Percentiles rank a stretch among this genome's conserved stretches.
phyloP scores from a whole-genome alignment of 2,113 vertebrate species.

The Ciconia stormi region DNA sequence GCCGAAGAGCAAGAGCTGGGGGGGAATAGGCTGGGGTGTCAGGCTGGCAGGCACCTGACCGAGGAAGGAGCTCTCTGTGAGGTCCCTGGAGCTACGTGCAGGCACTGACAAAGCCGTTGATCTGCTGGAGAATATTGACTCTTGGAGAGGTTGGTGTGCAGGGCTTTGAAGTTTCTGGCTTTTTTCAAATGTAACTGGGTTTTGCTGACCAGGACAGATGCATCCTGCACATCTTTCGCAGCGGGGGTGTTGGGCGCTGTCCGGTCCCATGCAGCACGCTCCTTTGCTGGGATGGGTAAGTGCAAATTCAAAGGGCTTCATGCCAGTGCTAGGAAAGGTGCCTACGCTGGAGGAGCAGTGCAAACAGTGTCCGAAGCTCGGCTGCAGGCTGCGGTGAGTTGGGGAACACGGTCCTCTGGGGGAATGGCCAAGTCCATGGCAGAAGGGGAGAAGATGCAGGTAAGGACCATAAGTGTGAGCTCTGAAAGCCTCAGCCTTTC shows the following conservation, averaged over 20 bases:
- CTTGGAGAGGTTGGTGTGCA: neutral
- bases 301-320: neutral
- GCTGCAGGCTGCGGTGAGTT: neutral
- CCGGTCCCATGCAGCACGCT: rapidly evolving
- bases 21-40: too few species aligned
- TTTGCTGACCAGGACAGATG: neutral
- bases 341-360: rapidly evolving
- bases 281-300: neutral
- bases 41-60: neutral
- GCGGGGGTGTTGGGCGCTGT: rapidly evolving
- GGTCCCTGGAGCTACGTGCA: neutral
- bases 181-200: neutral
- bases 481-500: neutral
- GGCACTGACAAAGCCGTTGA: neutral
- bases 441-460: neutral
- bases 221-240: neutral
- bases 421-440: rapidly evolving
- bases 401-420: rapidly evolving
- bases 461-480: neutral
- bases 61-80: neutral
- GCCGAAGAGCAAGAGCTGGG: neutral
- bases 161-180: neutral
- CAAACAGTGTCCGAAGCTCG: rapidly evolving
- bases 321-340: neutral
- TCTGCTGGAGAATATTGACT: neutral